These are phyloP conservation scores for Thomomys bottae DNA, from an alignment of 2,113 vertebrate species.

Conservation along the genomic window DNA sequence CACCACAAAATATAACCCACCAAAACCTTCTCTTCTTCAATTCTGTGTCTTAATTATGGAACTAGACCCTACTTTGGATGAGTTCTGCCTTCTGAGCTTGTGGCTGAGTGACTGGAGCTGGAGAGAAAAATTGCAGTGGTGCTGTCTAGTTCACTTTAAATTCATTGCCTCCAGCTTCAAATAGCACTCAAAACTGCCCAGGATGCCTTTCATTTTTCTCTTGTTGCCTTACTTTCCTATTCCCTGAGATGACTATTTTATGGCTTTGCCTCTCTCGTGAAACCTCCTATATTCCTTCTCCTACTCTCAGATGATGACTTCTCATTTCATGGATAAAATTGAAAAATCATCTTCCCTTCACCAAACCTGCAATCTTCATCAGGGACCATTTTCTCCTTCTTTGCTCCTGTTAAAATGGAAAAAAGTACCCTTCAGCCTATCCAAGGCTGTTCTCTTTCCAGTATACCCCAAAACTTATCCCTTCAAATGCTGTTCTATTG, in stretches of 20 bases:
- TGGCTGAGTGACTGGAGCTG: not conserved
- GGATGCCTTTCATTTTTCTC: slow-evolving; percentile 56
- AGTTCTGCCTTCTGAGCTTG: not conserved
- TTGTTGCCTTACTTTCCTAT: slow-evolving; percentile 41
- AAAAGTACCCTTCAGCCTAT: not conserved
- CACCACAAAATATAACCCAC: too few relatives aligned
- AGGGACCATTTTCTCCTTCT: slow-evolving; percentile 50
- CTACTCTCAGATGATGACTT: slow-evolving; percentile 63
- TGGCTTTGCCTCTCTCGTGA: slow-evolving; percentile 44
- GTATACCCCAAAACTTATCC: too few relatives aligned
- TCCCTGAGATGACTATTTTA: slow-evolving; percentile 48
- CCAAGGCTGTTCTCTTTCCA: not conserved
- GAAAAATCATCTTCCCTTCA: slow-evolving; percentile 76
- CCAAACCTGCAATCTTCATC: slow-evolving; percentile 74
- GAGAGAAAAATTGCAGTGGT: not conserved
- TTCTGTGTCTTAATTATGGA: not conserved
- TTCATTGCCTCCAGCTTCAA: slow-evolving; percentile 40
- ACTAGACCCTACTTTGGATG: not conserved
- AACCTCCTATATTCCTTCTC: slow-evolving; percentile 44
- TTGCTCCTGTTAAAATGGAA: slow-evolving; percentile 54
- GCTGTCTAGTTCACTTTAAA: slow-evolving; percentile 48
- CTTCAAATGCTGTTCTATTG: not conserved
- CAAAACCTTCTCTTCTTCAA: too few relatives aligned
- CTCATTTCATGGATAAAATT: slow-evolving; percentile 71
- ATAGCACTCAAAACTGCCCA: slow-evolving; percentile 47